Percentiles rank a stretch among this genome's conserved stretches.
Evolutionary conservation across 2,888 invertebrate species (phyloP).

Genomic region (Stenodema calcarata): DNA sequence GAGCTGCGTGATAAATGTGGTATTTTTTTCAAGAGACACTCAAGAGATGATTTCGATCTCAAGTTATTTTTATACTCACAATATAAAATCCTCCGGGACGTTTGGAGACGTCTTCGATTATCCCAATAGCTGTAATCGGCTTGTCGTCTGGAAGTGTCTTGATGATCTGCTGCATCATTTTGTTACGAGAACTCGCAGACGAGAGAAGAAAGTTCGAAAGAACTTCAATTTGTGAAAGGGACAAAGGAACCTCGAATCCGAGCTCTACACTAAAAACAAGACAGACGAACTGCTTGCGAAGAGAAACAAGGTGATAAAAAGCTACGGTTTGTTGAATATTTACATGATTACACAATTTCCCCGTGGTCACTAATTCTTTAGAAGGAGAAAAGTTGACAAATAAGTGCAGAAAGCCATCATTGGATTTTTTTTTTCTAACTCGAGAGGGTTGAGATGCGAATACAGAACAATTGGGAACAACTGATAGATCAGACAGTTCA

Average conservation of each 20-base stretch:
- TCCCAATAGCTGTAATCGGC: constrained; percentile 68
- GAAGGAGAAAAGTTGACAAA: neutral
- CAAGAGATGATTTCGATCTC: neutral
- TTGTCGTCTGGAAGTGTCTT: constrained; percentile 78
- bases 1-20: too few species aligned
- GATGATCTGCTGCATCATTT: constrained; percentile 59
- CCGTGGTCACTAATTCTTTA: neutral
- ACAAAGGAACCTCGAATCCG: constrained; percentile 8
- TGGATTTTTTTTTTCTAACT: neutral
- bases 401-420: neutral
- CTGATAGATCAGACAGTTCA: too few species aligned
- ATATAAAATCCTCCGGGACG: constrained; percentile 70
- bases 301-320: neutral
- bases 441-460: neutral
- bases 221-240: neutral
- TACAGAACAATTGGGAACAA: neutral
- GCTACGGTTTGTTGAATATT: neutral
- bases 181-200: neutral
- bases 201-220: neutral
- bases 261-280: neutral
- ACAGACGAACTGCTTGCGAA: neutral
- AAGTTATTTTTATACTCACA: constrained; percentile 65
- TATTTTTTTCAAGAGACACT: too few species aligned
- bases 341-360: neutral
- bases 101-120: constrained; percentile 69